Conservation (phyloP, 2,888 invertebrate genomes). For the Allacma fusca region DNA sequence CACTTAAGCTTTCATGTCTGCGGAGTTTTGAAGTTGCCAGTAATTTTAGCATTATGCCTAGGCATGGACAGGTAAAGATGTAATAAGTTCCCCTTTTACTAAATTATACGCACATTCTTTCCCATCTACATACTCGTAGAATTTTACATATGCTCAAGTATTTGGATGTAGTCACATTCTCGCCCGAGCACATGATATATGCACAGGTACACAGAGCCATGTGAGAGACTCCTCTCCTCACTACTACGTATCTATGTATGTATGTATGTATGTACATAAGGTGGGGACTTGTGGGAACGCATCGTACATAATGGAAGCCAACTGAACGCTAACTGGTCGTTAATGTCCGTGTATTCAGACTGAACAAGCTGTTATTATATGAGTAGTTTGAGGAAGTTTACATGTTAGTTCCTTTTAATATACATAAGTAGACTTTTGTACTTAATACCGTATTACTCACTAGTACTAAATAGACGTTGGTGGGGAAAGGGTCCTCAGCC, state of each 20-base stretch:
- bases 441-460: conserved; percentile 1
- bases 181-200: too few relatives aligned
- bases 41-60: background rate
- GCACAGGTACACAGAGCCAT: too few relatives aligned
- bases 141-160: too few relatives aligned
- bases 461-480: background rate
- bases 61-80: too few relatives aligned
- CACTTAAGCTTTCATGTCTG: conserved; percentile 3
- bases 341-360: background rate
- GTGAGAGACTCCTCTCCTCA: too few relatives aligned
- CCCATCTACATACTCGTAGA: too few relatives aligned
- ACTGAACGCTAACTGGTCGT: background rate
- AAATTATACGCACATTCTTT: too few relatives aligned
- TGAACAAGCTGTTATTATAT: background rate
- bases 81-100: too few relatives aligned
- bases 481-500: background rate
- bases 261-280: background rate
- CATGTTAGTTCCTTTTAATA: background rate
- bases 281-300: background rate
- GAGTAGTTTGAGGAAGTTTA: background rate
- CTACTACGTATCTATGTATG: too few relatives aligned
- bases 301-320: background rate
- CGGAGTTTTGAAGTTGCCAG: background rate
- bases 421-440: background rate
- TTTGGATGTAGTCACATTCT: too few relatives aligned